Evolutionary conservation across 2,797 vertebrate species (phyloP).

Genomic region (Graptemys geographica): DNA sequence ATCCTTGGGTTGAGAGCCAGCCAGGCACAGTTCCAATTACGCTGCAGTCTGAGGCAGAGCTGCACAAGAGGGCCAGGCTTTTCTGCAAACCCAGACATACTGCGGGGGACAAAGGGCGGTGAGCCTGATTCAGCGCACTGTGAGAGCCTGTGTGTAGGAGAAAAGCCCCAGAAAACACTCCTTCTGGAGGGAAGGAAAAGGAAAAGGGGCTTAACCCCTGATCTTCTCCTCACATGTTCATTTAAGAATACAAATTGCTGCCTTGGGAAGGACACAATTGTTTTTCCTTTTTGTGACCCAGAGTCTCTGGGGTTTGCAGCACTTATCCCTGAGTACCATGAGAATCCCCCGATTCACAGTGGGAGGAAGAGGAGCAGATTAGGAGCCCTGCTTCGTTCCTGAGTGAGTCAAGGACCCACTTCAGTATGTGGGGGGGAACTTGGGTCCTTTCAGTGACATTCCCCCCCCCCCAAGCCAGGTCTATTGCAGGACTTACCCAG

Average conservation of each 20-base stretch:
- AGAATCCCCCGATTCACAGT: not conserved
- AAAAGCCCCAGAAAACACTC: not conserved
- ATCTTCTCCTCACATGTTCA: not conserved
- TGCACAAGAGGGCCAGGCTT: not conserved
- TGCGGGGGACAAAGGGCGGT: not conserved
- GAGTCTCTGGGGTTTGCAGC: not conserved
- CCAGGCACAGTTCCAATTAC: no score
- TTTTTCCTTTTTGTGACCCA: not conserved
- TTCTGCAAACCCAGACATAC: not conserved
- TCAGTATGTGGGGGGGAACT: not conserved
- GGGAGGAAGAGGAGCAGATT: rapidly evolving
- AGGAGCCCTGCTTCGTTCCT: not conserved
- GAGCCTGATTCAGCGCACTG: not conserved
- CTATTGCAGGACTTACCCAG: not conserved
- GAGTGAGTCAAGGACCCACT: not conserved
- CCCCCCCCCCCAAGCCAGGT: not conserved
- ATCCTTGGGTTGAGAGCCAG: not conserved
- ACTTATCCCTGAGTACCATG: not conserved
- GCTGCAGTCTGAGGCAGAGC: not conserved
- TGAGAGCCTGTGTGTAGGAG: not conserved
- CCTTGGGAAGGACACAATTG: not conserved
- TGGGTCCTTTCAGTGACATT: not conserved
- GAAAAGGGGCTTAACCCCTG: not conserved
- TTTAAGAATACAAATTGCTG: not conserved
- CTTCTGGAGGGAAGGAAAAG: not conserved